Evolutionary conservation across 2,113 vertebrate genomes (phyloP), one percentile per base, ranked within the genome.

Genomic region (Clarias magur): DNA sequence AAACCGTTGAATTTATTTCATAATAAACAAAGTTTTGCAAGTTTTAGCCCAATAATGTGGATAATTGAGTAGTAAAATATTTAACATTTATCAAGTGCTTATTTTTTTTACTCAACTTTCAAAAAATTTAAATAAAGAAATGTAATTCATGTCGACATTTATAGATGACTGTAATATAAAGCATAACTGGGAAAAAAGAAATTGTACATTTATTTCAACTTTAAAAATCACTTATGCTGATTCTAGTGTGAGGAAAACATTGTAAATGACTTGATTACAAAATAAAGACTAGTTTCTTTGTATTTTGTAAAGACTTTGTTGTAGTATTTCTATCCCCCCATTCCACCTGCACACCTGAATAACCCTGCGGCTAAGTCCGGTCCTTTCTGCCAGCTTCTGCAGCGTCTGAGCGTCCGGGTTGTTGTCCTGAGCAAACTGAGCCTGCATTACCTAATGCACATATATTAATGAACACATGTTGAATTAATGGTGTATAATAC

Each of bases 341-440:
- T 25, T 34, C 6, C 56, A n/a, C 19, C n/a, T 16, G n/a, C 89
- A 95, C 87, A 99, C 98, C 97, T 99, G 98, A 93, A 99, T 99
- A 88, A 99, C 98, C 86, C 98, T 96, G 84, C 98, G 95, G 93
- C 98, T 99, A 91, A 99, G 95, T 89, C 98, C 98, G 54, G 98
- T 99, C 92, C 98, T 96, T 93, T 99, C 98, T 2, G 98, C 98
- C 91, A 99, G 94, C 88, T 98, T 99, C 93, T 99, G 98, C 88
- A 99, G 96, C 0, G 98, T 99, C 89, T 99, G 98, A 83, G 98
- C 98, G 15, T 99, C 98, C 60, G 98, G 98, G 88, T 99, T 99
- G 93, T 99, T 99, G 95, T 99, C 98, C 95, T 99, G 98, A 93
- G 98, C 97, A 94, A 99, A 99, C 90, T 99, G 98, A 90, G 97